These are phyloP conservation scores for Archivesica marissinica DNA, from an alignment of 1,140 invertebrate genomes.

Conservation along the genomic window DNA sequence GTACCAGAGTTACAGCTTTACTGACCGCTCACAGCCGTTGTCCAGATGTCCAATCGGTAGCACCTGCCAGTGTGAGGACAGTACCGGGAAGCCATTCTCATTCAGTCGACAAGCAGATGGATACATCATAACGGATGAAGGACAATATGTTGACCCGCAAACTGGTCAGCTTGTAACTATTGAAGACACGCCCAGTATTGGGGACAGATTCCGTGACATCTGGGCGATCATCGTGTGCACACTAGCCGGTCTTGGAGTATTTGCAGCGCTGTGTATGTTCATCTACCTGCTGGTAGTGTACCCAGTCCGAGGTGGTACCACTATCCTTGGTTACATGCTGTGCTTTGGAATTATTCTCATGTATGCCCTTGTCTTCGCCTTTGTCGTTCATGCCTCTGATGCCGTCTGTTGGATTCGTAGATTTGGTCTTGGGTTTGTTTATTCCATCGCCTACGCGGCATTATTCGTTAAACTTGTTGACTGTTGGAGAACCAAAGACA, in stretches of 20 bases:
- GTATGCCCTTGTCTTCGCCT: slow-evolving; percentile 84
- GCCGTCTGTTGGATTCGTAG: slow-evolving; percentile 84
- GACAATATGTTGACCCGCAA: slow-evolving; percentile 79
- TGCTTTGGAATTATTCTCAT: slow-evolving; percentile 84
- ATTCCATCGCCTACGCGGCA: slow-evolving; percentile 84
- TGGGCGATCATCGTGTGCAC: slow-evolving; percentile 84
- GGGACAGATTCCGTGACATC: slow-evolving; percentile 81
- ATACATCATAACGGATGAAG: slow-evolving; percentile 72
- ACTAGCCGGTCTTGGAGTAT: slow-evolving; percentile 80
- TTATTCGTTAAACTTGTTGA: slow-evolving; percentile 85
- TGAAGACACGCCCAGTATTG: slow-evolving; percentile 71
- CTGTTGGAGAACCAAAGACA: slow-evolving; percentile 81
- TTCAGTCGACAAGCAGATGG: slow-evolving; percentile 64
- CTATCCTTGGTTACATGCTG: slow-evolving; percentile 85
- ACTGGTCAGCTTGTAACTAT: slow-evolving; percentile 73
- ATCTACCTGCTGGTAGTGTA: slow-evolving; percentile 85
- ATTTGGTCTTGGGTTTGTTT: slow-evolving; percentile 83
- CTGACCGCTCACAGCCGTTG: slow-evolving; percentile 55
- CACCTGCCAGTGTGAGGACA: slow-evolving; percentile 74
- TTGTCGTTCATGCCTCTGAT: slow-evolving; percentile 84
- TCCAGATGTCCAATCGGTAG: slow-evolving; percentile 74
- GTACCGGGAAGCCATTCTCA: slow-evolving; percentile 24
- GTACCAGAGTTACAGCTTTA: slow-evolving; percentile 65
- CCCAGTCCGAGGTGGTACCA: slow-evolving; percentile 84
- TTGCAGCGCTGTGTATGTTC: slow-evolving; percentile 82